Percentiles rank a stretch among this genome's conserved stretches.
Evolutionary conservation across 2,888 invertebrate species (phyloP).

Genomic region (Hirtodrosophila duncani): DNA sequence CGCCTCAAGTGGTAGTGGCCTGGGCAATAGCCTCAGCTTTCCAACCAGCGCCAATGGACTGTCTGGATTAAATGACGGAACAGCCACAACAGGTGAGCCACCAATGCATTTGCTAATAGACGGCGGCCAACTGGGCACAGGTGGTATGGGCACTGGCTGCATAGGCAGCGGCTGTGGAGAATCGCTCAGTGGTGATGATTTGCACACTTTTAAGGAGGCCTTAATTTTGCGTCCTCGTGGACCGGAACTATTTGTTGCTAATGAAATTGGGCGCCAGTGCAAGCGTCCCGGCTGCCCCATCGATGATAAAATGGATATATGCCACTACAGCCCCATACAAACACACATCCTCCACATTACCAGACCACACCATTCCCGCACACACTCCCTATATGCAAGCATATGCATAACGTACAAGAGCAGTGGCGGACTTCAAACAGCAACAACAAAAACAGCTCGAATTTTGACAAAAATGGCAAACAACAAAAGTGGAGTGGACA

Average conservation of each 20-base stretch:
- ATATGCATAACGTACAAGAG: too few species aligned
- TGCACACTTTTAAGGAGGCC: constrained; percentile 87
- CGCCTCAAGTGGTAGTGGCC: constrained; percentile 10
- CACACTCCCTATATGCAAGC: too few species aligned
- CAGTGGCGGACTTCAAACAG: too few species aligned
- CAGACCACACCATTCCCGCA: too few species aligned
- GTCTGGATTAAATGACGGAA: constrained; percentile 18
- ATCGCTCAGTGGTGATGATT: constrained; percentile 78
- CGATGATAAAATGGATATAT: constrained; percentile 88
- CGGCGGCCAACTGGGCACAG: constrained; percentile 18
- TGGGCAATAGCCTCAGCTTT: constrained; percentile 20
- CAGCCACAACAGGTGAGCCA: constrained; percentile 37
- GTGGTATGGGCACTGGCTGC: constrained; percentile 16
- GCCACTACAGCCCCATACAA: constrained; percentile 80
- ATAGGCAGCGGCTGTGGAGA: constrained; percentile 21
- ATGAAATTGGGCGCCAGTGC: constrained; percentile 86
- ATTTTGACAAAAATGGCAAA: too few species aligned
- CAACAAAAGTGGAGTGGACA: too few species aligned
- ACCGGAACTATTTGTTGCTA: constrained; percentile 84
- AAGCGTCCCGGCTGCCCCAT: constrained; percentile 84
- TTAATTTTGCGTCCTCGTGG: constrained; percentile 81
- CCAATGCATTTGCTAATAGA: constrained; percentile 37
- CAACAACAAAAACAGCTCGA: too few species aligned
- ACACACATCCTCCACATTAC: too few species aligned
- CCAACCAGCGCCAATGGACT: constrained; percentile 27